Conservation (phyloP, 2,888 invertebrate genomes). For the Andrena haemorrhoa region DNA sequence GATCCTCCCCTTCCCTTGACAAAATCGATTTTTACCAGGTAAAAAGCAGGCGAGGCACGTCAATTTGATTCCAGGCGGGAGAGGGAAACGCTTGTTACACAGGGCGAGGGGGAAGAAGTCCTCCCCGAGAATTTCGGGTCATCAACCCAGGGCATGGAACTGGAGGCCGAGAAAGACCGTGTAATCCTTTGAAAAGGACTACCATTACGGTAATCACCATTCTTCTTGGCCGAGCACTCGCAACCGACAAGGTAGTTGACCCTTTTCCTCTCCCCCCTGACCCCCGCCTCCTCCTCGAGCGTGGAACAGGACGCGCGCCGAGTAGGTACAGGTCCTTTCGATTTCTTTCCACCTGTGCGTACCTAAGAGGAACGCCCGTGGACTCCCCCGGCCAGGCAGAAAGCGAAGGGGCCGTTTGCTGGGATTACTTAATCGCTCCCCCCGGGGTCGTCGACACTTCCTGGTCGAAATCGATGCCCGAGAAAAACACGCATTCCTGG, state of each 20-base stretch:
- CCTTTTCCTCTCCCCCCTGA: constrained; percentile 48
- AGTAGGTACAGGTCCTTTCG: constrained; percentile 59
- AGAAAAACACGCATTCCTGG: constrained; percentile 36
- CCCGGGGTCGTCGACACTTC: constrained; percentile 46
- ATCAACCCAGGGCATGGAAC: constrained; percentile 44
- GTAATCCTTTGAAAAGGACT: constrained; percentile 63
- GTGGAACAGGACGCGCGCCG: constrained; percentile 18
- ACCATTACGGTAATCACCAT: constrained; percentile 70
- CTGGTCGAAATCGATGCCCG: constrained; percentile 16
- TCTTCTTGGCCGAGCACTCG: constrained; percentile 64
- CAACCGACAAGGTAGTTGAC: constrained; percentile 66
- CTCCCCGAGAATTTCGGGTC: constrained; percentile 46
- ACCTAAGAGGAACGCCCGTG: constrained; percentile 19
- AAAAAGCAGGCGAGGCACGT: neutral
- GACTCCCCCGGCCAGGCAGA: constrained; percentile 7
- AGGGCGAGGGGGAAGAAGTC: neutral
- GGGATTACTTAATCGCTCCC: constrained; percentile 50
- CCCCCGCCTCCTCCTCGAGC: constrained; percentile 33
- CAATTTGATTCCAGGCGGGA: neutral
- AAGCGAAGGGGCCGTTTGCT: constrained; percentile 9
- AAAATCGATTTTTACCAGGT: constrained; percentile 22
- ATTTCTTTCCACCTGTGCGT: constrained; percentile 59
- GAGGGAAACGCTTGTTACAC: too few relatives aligned
- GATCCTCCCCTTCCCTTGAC: constrained; percentile 5
- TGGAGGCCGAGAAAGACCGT: constrained; percentile 50